Percentiles rank a stretch among this genome's conserved stretches.
These are phyloP conservation scores for Phengaris alcon DNA, from an alignment of 2,888 invertebrate species.

Conservation along the genomic window DNA sequence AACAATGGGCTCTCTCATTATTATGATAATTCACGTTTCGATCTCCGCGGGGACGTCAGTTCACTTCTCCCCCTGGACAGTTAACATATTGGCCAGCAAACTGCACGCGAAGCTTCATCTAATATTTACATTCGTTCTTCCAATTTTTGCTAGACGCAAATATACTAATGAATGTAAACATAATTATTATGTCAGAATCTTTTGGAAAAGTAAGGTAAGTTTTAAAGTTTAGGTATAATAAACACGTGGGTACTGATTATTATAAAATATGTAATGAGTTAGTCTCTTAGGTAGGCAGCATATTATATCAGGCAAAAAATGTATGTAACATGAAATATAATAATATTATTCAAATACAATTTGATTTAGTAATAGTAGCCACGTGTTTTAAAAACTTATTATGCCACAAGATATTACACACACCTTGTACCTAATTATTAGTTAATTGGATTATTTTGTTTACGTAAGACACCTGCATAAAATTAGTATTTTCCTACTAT, in stretches of 20 bases:
- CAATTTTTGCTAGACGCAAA: neutral
- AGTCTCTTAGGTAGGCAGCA: neutral
- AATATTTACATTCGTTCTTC: slow-evolving; percentile 57
- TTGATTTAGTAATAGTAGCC: neutral
- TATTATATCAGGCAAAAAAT: neutral
- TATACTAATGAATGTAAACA: neutral
- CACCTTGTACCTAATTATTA: slow-evolving; percentile 3
- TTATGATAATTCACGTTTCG: slow-evolving; percentile 67
- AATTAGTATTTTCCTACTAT: neutral
- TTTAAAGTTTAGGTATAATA: too few species aligned
- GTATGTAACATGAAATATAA: neutral
- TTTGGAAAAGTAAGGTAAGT: neutral
- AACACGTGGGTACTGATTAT: too few species aligned
- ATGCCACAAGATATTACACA: neutral
- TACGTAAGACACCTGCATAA: neutral
- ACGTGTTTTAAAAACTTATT: neutral
- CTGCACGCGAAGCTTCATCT: slow-evolving; percentile 53
- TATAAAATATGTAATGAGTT: neutral
- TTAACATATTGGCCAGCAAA: slow-evolving; percentile 64
- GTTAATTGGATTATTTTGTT: neutral
- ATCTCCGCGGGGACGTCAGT: slow-evolving; percentile 54
- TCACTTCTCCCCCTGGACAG: slow-evolving; percentile 54
- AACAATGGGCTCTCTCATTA: slow-evolving; percentile 51
- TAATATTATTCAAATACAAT: neutral
- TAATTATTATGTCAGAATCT: neutral